Evolutionary conservation across 1,140 invertebrate genomes (phyloP).

Genomic region (Brachionus plicatilis): DNA sequence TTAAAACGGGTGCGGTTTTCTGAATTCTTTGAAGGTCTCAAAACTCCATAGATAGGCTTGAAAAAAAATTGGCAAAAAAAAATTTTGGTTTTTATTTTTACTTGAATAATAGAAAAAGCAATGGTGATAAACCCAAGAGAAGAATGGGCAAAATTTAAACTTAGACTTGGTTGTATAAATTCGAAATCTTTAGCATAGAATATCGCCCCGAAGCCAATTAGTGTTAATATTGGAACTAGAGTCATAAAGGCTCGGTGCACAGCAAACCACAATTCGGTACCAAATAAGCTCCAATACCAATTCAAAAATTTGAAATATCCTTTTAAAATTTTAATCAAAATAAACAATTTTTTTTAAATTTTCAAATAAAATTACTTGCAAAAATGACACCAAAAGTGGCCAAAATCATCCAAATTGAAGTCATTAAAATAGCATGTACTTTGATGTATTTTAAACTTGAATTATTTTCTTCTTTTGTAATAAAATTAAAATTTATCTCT

Average conservation of each 20-base stretch:
- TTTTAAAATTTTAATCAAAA: neutral
- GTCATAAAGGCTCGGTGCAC: neutral
- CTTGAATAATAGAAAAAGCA: neutral
- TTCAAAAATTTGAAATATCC: constrained; percentile 12
- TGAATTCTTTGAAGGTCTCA: neutral
- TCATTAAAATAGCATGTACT: constrained; percentile 26
- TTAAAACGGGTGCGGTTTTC: neutral
- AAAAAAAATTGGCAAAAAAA: neutral
- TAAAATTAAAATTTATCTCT: neutral
- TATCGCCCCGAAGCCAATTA: neutral
- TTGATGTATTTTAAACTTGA: neutral
- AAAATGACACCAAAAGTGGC: constrained; percentile 13
- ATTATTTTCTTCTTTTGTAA: neutral
- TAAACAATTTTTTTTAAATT: neutral
- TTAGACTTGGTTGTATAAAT: neutral
- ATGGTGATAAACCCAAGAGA: neutral
- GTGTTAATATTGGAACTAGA: neutral
- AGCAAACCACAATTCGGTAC: neutral
- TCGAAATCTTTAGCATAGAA: neutral
- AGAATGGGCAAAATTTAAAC: neutral
- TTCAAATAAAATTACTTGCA: neutral
- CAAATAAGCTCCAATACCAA: neutral
- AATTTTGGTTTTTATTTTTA: neutral
- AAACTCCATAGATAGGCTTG: neutral
- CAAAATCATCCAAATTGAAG: neutral